phyloP scores from a whole-genome alignment of 2,888 invertebrate genomes.

The Byasa hedistus region DNA sequence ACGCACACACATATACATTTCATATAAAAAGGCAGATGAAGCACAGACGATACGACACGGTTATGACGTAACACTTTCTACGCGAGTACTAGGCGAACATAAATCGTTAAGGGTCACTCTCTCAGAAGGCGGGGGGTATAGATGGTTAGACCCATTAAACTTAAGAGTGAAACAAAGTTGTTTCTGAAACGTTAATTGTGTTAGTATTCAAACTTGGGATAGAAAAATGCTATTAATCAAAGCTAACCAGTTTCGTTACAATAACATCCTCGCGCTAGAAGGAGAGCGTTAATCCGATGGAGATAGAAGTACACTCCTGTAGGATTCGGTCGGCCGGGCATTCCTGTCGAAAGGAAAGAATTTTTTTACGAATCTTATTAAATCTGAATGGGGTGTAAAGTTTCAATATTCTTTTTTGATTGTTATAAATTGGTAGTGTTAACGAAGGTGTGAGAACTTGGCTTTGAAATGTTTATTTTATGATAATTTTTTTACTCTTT shows the following conservation, averaged over 20 bases:
- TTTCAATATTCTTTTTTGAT: conserved; percentile 46
- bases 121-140: conserved; percentile 8
- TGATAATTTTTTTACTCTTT: neutral
- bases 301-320: conserved; percentile 63
- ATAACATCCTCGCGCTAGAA: conserved; percentile 39
- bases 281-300: conserved; percentile 49
- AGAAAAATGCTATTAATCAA: conserved; percentile 68
- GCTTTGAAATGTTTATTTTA: conserved; percentile 7
- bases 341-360: conserved; percentile 65
- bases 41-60: conserved; percentile 4
- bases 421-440: conserved; percentile 43
- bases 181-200: conserved; percentile 51
- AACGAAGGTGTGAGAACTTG: conserved; percentile 46
- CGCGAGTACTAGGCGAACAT: conserved; percentile 54
- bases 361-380: conserved; percentile 44
- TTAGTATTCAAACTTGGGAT: conserved; percentile 49
- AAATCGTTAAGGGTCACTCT: conserved; percentile 34
- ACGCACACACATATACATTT: neutral
- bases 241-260: conserved; percentile 56
- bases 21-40: neutral
- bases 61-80: conserved; percentile 57
- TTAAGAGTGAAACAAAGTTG: conserved; percentile 32
- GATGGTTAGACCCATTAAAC: conserved; percentile 27
- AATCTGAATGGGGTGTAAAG: conserved; percentile 52
- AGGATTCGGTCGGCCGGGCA: conserved; percentile 51